Conservation (phyloP, 1,140 invertebrate genomes). For the Zaprionus inermis region DNA sequence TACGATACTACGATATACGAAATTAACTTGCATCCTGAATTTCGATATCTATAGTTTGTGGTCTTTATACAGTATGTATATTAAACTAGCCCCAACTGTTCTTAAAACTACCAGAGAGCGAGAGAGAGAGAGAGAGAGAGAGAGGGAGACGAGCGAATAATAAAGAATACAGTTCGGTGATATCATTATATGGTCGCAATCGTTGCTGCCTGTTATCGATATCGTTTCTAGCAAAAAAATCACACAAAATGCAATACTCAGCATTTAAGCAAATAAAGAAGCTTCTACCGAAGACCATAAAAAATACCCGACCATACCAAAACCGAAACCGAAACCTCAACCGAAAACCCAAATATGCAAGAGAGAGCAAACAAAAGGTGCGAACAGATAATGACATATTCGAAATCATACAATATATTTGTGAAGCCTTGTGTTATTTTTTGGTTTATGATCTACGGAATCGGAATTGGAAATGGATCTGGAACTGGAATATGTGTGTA, state of each 20-base stretch:
- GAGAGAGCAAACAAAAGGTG: slow-evolving; percentile 12
- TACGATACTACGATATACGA: slow-evolving; percentile 28
- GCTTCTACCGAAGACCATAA: slow-evolving; percentile 50
- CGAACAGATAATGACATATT: slow-evolving; percentile 7
- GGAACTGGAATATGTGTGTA: slow-evolving; percentile 6
- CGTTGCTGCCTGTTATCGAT: slow-evolving; percentile 14
- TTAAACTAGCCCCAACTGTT: slow-evolving; percentile 1
- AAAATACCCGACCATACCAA: slow-evolving; percentile 19
- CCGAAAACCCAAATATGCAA: not conserved
- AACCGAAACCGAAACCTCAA: not conserved
- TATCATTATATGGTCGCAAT: slow-evolving; percentile 26
- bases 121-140: not conserved
- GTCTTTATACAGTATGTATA: not conserved
- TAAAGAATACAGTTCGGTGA: not conserved
- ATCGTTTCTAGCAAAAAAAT: slow-evolving; percentile 22
- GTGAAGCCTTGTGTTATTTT: not conserved
- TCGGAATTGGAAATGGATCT: slow-evolving; percentile 1
- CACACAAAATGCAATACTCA: slow-evolving; percentile 9
- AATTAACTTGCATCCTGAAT: slow-evolving; percentile 23
- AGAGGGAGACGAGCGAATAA: not conserved
- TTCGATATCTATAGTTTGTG: not conserved
- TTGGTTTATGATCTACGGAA: slow-evolving; percentile 6
- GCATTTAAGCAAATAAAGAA: slow-evolving; percentile 47
- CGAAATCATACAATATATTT: not conserved
- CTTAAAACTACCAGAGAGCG: slow-evolving; percentile 7